phyloP scores from a whole-genome alignment of 2,888 invertebrate species.

The Elmis aenea region DNA sequence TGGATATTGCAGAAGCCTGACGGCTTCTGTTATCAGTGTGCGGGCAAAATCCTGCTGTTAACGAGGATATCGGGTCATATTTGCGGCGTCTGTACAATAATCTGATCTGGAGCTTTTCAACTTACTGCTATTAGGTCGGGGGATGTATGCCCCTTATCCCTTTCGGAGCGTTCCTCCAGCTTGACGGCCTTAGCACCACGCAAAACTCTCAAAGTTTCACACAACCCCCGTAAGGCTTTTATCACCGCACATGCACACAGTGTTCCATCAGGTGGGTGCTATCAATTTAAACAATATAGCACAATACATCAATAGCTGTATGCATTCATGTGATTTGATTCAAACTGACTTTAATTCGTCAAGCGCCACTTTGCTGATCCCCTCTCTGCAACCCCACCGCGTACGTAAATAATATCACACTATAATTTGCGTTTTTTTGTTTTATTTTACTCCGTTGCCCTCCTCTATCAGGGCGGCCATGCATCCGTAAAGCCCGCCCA shows the following conservation, averaged over 20 bases:
- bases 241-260: conserved; percentile 23
- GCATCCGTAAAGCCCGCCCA: conserved; percentile 50
- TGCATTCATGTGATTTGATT: conserved; percentile 49
- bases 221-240: conserved; percentile 11
- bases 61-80: too few relatives aligned
- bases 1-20: too few relatives aligned
- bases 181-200: conserved; percentile 31
- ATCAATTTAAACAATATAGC: conserved; percentile 15
- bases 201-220: conserved; percentile 8
- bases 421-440: conserved; percentile 47
- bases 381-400: conserved; percentile 32
- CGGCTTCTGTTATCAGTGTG: too few relatives aligned
- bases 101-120: too few relatives aligned
- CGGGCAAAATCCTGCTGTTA: too few relatives aligned
- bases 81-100: too few relatives aligned
- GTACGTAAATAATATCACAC: conserved; percentile 39
- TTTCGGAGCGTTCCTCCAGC: conserved; percentile 46
- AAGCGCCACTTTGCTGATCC: conserved; percentile 43
- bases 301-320: conserved; percentile 32
- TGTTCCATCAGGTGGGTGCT: conserved; percentile 23
- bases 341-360: conserved; percentile 49
- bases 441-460: conserved; percentile 45
- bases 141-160: conserved; percentile 47
- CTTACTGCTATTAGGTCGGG: conserved; percentile 47
- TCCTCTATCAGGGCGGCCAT: conserved; percentile 49